These are phyloP conservation scores for Apistogramma diplotaenia DNA, from an alignment of 2,113 vertebrate species.

Conservation along the genomic window DNA sequence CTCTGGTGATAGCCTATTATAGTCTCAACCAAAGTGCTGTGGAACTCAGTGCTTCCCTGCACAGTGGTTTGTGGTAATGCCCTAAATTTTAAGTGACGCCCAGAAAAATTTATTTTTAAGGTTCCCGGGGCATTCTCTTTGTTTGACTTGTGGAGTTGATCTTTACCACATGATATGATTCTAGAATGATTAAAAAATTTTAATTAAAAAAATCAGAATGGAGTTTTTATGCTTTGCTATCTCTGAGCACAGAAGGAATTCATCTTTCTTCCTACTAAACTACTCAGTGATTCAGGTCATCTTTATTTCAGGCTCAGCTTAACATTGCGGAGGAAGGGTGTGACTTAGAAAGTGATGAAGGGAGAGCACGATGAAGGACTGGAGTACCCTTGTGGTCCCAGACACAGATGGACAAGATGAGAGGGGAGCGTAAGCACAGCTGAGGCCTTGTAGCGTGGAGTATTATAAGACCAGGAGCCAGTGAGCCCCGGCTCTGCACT, in stretches of 20 bases:
- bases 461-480: constrained; percentile 54
- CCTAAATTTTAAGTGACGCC: constrained; percentile 28
- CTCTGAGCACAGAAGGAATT: neutral
- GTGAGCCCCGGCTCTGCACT: constrained; percentile 42
- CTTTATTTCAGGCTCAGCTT: constrained; percentile 18
- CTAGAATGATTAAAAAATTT: neutral
- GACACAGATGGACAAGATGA: constrained; percentile 70
- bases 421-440: constrained; percentile 60
- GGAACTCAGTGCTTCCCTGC: constrained; percentile 6
- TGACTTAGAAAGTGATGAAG: neutral
- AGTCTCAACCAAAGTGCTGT: constrained; percentile 23
- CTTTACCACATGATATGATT: neutral
- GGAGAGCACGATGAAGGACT: constrained; percentile 29
- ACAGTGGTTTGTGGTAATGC: constrained; percentile 16
- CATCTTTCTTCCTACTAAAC: constrained; percentile 1
- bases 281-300: neutral
- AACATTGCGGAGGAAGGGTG: constrained; percentile 6
- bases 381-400: constrained; percentile 53
- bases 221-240: neutral
- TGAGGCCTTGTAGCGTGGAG: constrained; percentile 54
- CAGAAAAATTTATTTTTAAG: neutral
- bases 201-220: neutral
- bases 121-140: neutral
- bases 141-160: neutral
- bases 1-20: constrained; percentile 51